These are phyloP conservation scores for Tapera naevia DNA, from an alignment of 2,797 vertebrate species.

Conservation along the genomic window DNA sequence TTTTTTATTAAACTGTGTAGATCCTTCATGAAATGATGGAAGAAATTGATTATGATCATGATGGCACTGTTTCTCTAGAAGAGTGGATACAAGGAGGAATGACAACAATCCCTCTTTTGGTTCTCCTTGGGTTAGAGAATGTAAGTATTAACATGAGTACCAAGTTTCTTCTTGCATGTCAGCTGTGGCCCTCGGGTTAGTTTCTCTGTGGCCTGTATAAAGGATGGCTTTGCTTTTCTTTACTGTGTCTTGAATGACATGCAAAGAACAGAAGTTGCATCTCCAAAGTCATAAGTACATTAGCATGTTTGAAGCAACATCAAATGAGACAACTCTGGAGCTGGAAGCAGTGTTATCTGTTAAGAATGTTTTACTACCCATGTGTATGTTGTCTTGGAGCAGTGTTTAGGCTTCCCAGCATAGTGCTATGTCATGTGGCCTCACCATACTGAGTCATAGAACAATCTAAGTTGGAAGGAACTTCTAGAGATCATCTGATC, in stretches of 20 bases:
- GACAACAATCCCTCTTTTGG: slow-evolving; percentile 93
- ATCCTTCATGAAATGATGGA: slow-evolving; percentile 98
- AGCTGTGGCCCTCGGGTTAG: background rate
- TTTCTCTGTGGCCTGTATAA: background rate
- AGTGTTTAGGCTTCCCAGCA: background rate
- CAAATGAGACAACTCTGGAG: background rate
- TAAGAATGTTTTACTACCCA: background rate
- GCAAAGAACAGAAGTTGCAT: background rate
- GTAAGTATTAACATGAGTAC: slow-evolving; percentile 73
- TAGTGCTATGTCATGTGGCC: background rate
- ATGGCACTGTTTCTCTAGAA: slow-evolving; percentile 91
- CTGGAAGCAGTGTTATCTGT: background rate
- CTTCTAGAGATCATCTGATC: background rate
- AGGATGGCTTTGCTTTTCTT: background rate
- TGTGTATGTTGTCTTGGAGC: background rate
- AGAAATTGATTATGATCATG: slow-evolving; percentile 94
- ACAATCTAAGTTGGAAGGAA: background rate
- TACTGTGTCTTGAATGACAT: background rate
- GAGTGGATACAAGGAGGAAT: slow-evolving; percentile 97
- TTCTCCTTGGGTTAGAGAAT: slow-evolving; percentile 90
- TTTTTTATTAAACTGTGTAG: slow-evolving; percentile 65
- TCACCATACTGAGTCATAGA: background rate
- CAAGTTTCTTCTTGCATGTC: background rate
- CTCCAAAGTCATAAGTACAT: background rate
- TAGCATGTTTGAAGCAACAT: background rate